phyloP scores from a whole-genome alignment of 2,888 invertebrate species.

The Melangyna quadrimaculata region DNA sequence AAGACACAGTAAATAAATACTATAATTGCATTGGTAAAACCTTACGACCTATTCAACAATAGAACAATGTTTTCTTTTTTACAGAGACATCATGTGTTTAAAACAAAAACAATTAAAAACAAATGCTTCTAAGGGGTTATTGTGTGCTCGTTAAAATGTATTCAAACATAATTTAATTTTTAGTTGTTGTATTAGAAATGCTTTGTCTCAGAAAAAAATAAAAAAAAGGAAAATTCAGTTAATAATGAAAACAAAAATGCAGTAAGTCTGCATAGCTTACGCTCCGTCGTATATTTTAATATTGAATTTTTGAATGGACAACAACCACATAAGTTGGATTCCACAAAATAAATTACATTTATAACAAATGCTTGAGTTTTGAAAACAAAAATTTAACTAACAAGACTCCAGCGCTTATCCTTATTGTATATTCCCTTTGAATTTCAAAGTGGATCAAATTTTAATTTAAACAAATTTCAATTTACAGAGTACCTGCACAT shows the following conservation, averaged over 20 bases:
- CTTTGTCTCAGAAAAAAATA: neutral
- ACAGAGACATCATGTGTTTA: constrained; percentile 1
- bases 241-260: too few relatives aligned
- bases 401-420: neutral
- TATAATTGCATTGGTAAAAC: neutral
- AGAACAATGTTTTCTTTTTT: neutral
- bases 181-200: neutral
- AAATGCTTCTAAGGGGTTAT: neutral
- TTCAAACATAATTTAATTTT: neutral
- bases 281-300: too few relatives aligned
- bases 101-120: neutral
- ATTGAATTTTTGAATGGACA: too few relatives aligned
- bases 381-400: too few relatives aligned
- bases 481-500: constrained; percentile 88
- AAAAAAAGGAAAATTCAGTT: neutral
- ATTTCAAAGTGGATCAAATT: neutral
- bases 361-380: too few relatives aligned
- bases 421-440: neutral
- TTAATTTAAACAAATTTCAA: neutral
- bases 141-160: neutral
- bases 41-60: neutral
- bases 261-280: too few relatives aligned
- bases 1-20: neutral
- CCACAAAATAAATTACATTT: too few relatives aligned
- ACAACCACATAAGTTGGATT: too few relatives aligned